These are phyloP conservation scores for Struthidea cinerea DNA, from an alignment of 2,113 vertebrate species.

Conservation along the genomic window DNA sequence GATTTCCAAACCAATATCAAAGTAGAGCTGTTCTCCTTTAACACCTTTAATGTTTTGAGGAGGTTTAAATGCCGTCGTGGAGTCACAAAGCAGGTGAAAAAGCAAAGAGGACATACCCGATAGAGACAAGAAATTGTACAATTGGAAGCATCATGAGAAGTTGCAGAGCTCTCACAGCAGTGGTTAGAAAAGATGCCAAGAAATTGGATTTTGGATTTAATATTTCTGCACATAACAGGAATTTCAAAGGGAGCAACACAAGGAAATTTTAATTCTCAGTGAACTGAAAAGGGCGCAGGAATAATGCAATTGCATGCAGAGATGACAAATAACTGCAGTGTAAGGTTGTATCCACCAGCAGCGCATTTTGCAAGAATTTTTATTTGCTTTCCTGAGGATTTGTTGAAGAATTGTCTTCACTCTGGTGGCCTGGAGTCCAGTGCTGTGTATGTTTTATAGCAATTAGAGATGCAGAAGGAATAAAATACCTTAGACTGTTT, in stretches of 20 bases:
- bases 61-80: not conserved
- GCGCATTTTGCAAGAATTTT: not conserved
- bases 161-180: not conserved
- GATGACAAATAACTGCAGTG: not conserved
- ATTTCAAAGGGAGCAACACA: not conserved
- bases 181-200: not conserved
- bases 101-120: not conserved
- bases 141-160: not conserved
- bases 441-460: not conserved
- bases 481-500: not conserved
- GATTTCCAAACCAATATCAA: not conserved
- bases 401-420: not conserved
- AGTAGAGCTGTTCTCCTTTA: not conserved
- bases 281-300: not conserved
- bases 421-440: not conserved
- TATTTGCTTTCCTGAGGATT: not conserved
- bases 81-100: not conserved
- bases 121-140: rapidly evolving
- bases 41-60: not conserved
- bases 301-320: not conserved
- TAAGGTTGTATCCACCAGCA: too few species aligned
- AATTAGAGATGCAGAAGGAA: not conserved
- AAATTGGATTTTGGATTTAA: not conserved
- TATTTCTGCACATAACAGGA: not conserved
- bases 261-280: not conserved